Percentiles rank a stretch among this genome's conserved stretches.
Conservation (phyloP, 2,888 invertebrate genomes). For the Glyphotaelius pellucidus region DNA sequence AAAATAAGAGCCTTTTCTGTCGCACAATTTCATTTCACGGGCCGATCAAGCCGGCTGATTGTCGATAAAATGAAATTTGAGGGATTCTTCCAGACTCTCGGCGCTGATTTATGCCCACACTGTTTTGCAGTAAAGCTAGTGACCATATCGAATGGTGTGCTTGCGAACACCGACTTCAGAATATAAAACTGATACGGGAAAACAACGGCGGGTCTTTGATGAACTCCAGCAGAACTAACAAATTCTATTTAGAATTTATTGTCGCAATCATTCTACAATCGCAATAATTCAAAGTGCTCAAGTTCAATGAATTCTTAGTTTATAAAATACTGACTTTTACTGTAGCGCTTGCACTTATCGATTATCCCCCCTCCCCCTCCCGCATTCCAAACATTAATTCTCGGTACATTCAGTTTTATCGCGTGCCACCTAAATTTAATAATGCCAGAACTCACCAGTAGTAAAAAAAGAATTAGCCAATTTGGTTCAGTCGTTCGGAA, state of each 20-base stretch:
- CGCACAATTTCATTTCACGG: constrained; percentile 54
- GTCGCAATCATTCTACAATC: too few species aligned
- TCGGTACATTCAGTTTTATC: too few species aligned
- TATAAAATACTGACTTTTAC: too few species aligned
- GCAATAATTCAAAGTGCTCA: too few species aligned
- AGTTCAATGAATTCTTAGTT: too few species aligned
- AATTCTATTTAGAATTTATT: neutral
- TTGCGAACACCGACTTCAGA: neutral
- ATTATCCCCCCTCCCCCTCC: too few species aligned
- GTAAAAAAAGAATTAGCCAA: too few species aligned
- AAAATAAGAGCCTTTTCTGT: constrained; percentile 28
- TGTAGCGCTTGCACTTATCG: too few species aligned
- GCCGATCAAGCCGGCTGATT: constrained; percentile 52
- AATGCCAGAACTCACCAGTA: too few species aligned
- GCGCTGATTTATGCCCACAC: constrained; percentile 6
- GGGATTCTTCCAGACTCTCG: constrained; percentile 31
- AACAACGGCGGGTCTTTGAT: neutral
- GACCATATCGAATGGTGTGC: neutral
- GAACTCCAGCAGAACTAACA: neutral
- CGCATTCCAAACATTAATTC: too few species aligned
- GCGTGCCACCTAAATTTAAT: too few species aligned
- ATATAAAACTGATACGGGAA: neutral
- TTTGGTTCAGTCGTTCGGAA: too few species aligned
- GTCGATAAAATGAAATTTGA: constrained; percentile 51
- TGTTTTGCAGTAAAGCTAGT: constrained; percentile 34